Evolutionary conservation across 2,797 vertebrate species (phyloP), one percentile per base, ranked within the genome.

Genomic region (Dromococcyx pavoninus): DNA sequence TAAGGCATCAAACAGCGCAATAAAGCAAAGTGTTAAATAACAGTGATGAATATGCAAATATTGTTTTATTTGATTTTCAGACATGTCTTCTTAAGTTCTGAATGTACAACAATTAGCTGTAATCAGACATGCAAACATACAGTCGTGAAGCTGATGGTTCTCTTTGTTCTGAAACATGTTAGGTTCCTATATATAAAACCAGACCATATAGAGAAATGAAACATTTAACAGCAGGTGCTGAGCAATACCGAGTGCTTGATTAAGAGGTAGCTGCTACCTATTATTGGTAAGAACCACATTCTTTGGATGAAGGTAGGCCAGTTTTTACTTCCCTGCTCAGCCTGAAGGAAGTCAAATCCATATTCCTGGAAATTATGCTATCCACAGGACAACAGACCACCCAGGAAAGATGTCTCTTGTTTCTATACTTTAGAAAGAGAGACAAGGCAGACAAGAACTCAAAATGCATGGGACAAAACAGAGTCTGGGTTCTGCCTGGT

Each of bases 1-100:
- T 99, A 97, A 98, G 98, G 39, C 75, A 76, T 16, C 15, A 73
- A 94, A 32, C 33, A 70, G 41, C 41, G 53, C 41, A 86, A 61
- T 46, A 58, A 50, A 37, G 21, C 37, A 21, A 43, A 1, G 0
- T 23, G 43, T 64, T 65, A 61, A 53, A 28, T 56, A 43, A 35
- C 6, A 17, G 2, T 17, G 11, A 44, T 6, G 5, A 69, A 74
- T 73, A 43, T 33, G 17, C 27, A 88, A 50, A 69, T 66, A 65
- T 17, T 65, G 15, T 24, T 71, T 65, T 37, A 32, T 10, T 50
- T 71, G 32, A 28, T 81, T 82, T 41, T 39, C 53, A 30, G 15
- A 64, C 44, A 7, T 15, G 4, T 74, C n/a, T 46, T 54, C 23
- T 22, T 10, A 46, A 83, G 18, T 30, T 83, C 32, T 60, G n/a